Evolutionary conservation across 2,888 invertebrate species (phyloP), one percentile per base, ranked within the genome.

Genomic region (Osmoderma eremita): DNA sequence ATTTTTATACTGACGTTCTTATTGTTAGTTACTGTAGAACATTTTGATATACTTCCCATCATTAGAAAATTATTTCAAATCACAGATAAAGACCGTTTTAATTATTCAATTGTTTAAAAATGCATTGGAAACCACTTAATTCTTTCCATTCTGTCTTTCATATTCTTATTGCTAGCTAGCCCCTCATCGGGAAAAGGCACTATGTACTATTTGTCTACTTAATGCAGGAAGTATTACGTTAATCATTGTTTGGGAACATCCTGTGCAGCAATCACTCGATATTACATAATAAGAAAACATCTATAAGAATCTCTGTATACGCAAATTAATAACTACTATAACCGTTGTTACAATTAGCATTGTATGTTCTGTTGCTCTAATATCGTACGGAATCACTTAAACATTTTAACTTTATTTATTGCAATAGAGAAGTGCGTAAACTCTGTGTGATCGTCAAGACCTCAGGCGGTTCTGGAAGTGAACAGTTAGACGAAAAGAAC

Each of bases 401-500:
- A n/a, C n/a, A n/a, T n/a, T n/a, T n/a, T n/a, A n/a, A n/a, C n/a
- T n/a, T n/a, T n/a, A n/a, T n/a, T n/a, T n/a, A n/a, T n/a, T n/a
- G n/a, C n/a, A 10, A 42, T 13, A 10, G 42, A n/a, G n/a, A 13
- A 13, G 13, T 8, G 17, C 50, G 50, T 8, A 20, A 20, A 24
- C 10, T 24, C 50, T n/a, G 20, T 50, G 50, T 50, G 24, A n/a
- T n/a, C 30, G 30, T 13, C 10, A 50, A 24, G 50, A 50, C 20
- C 20, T 22, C 22, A 15, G 24, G 24, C 50, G 50, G 50, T 15
- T 17, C 42, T 42, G 42, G 17, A 13, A 22, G 30, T 50, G 30
- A 50, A 63, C 63, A 63, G 63, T 50, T 63, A 63, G 63, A 39
- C 15, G 49, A 63, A 63, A 63, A 63, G 51, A 49, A 51, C 51